Evolutionary conservation across 2,113 vertebrate species (phyloP).

Genomic region (Psittacus erithacus): DNA sequence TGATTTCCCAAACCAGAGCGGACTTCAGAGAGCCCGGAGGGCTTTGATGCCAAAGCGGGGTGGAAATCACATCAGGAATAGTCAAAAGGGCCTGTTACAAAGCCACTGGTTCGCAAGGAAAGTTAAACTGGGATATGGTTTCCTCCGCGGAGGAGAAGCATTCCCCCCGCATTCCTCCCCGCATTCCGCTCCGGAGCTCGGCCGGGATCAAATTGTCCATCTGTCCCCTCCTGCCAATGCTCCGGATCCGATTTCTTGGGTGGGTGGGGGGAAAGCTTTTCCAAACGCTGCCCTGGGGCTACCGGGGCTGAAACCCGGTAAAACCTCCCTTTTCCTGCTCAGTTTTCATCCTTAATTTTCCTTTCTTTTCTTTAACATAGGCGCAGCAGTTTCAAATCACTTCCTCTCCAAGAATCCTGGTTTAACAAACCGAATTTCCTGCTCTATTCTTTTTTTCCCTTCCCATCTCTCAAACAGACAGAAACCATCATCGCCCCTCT

Average conservation of each 20-base stretch:
- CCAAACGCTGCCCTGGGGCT: neutral
- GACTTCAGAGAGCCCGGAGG: neutral
- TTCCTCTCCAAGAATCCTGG: neutral
- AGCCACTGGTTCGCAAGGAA: neutral
- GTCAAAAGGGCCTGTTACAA: neutral
- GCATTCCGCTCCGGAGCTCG: conserved; percentile 22
- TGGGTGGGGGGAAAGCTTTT: neutral
- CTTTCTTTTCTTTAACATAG: neutral
- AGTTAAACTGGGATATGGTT: conserved; percentile 33
- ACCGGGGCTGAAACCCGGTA: neutral
- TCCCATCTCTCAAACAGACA: neutral
- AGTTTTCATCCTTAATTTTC: neutral
- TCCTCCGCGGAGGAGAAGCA: neutral
- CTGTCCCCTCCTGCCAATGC: neutral
- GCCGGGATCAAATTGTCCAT: conserved; percentile 27
- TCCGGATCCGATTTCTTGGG: neutral
- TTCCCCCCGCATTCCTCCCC: conserved; percentile 15
- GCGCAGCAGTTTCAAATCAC: neutral
- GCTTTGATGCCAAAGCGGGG: conserved; percentile 6
- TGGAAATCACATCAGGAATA: conserved; percentile 17
- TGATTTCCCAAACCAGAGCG: neutral
- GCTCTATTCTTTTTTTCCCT: neutral
- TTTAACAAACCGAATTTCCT: conserved; percentile 6
- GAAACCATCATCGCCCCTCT: neutral
- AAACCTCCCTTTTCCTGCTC: neutral